A percentile compares a stretch with the other conserved stretches of the same genome.
These are phyloP conservation scores for Trypoxylon attenuatum DNA, from an alignment of 2,888 invertebrate genomes.

Conservation along the genomic window DNA sequence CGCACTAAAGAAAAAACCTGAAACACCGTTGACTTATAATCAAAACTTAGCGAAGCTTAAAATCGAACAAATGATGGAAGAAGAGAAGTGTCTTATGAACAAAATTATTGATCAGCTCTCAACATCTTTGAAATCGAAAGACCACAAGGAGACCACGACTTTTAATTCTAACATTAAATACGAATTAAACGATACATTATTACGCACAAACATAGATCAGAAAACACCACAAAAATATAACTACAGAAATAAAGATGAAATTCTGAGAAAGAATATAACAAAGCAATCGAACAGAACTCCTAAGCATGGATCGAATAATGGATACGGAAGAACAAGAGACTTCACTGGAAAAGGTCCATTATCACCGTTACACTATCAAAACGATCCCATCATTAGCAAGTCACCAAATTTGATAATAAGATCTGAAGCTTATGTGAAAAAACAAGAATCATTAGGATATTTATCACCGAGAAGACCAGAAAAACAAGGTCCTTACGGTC, in stretches of 20 bases:
- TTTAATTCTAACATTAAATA: not conserved
- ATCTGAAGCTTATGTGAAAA: not conserved
- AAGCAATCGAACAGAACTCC: conserved; percentile 22
- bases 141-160: conserved; percentile 15
- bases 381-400: conserved; percentile 58
- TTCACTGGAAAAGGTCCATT: conserved; percentile 6
- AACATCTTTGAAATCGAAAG: conserved; percentile 49
- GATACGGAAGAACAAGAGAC: not conserved
- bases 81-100: conserved; percentile 59
- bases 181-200: not conserved
- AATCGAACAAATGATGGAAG: conserved; percentile 32
- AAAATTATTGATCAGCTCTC: conserved; percentile 61
- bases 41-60: conserved; percentile 16
- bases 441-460: not conserved
- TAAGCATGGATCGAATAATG: not conserved
- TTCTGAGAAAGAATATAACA: conserved; percentile 5
- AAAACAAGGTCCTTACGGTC: not conserved
- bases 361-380: conserved; percentile 3
- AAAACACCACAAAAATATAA: not conserved
- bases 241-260: not conserved
- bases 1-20: not conserved
- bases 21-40: not conserved
- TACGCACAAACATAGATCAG: conserved; percentile 11
- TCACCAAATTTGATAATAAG: conserved; percentile 61
- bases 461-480: conserved; percentile 13